Base-by-base conservation (phyloP, 2,888 invertebrate genomes). In the Lochmaea capreae region DNA sequence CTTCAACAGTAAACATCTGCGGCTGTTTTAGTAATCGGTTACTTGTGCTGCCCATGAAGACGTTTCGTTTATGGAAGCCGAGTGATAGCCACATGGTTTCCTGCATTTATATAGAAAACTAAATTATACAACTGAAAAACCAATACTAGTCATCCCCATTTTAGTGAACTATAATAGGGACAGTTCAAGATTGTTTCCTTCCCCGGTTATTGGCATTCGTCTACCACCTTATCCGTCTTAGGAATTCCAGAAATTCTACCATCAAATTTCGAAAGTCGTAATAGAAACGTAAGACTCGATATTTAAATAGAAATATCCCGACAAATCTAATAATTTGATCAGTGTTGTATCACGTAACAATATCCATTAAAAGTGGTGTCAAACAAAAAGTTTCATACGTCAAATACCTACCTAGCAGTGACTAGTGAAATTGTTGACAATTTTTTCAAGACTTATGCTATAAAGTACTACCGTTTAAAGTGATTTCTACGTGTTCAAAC, bases 71-170 rank as follows among this genome's bases (percentile, higher is more conserved):
- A 85, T 84, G 84, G 85, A 86, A 84, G 84, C 85, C 83, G 82
- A 85, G 85, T 84, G 86, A 87, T 76, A 86, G 86, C 87, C 89
- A 89, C 89, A 89, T 89, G 89, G 88, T 88, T 88, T 88, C 85
- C 85, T 86, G 85, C 85, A 85, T 85, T 52, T 73, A 66, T 65
- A 69, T 63, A 52, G 58, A 70, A 72, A 78, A 76, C 71, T 73
- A 73, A 43, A 58, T 71, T 67, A 46, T 70, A 76, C 67, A 67
- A 76, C 67, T 72, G 54, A 72, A 72, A 77, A 71, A 73, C 42
- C 69, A 71, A 59, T 74, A 71, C 68, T 73, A 73, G 70, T 79
- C 73, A 75, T 78, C 70, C 75, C 72, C 71, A 72, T 77, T 72
- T 43, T 67, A 77, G 74, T 78, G 79, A 76, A 74, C 72, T 70